Evolutionary conservation across 1,140 invertebrate genomes (phyloP), one percentile per base, ranked within the genome.

Genomic region (Pseudomyrmex pallidus): DNA sequence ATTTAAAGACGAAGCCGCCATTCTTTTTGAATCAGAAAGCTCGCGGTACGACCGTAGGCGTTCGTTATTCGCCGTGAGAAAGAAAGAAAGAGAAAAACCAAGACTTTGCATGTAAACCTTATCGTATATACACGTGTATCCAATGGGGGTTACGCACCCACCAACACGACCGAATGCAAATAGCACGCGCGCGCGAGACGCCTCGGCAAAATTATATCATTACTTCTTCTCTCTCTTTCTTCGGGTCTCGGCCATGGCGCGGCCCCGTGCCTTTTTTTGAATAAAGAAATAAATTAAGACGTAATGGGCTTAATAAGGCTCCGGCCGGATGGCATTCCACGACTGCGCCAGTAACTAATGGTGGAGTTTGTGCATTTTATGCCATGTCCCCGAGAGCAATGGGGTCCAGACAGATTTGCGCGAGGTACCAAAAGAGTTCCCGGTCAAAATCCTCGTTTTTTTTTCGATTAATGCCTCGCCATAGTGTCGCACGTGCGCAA

Each of bases 241-340:
- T 2, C 57, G 50, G 57, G 50, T n/a, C 15, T 50, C 80, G 56
- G 44, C 10, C 17, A 52, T 25, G 44, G 50, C 83, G 72, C 59
- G 66, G 57, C 54, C 17, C 50, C 56, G 62, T 63, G 62, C 17
- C 61, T 76, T 63, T 80, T 85, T 83, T 85, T 74, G 83, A 85
- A 85, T 85, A 85, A 87, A 83, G 77, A 88, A 88, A 88, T 88
- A 88, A 88, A 88, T 88, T 88, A 88, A 88, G 86, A 88, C 73
- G 73, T 88, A 88, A 88, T 85, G 83, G 87, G 77, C 87, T 88
- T 88, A 88, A 88, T 85, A 88, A 88, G 87, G 83, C 86, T 78
- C 73, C 78, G 74, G n/a, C 63, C 52, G 86, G 77, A 88, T 88
- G 76, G 87, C 86, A 88, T 88, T 88, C 86, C 83, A 74, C 77